Percentiles rank a stretch among this genome's conserved stretches.
phyloP scores from a whole-genome alignment of 2,888 invertebrate species.

The Eupsilia transversa region DNA sequence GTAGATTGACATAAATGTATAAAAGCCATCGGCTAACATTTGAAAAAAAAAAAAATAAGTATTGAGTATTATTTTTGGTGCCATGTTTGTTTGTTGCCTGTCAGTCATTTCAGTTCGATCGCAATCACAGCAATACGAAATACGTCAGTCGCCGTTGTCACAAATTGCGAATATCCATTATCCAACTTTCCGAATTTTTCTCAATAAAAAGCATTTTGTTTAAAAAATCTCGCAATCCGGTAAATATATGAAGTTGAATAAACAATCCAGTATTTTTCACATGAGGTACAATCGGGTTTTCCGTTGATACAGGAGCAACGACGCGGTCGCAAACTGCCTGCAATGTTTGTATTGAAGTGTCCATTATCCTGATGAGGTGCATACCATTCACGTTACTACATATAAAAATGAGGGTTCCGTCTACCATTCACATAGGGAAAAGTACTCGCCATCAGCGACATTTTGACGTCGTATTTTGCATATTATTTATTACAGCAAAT shows the following conservation, averaged over 20 bases:
- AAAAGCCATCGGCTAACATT: background rate
- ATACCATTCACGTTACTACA: slow-evolving; percentile 71
- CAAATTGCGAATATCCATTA: slow-evolving; percentile 56
- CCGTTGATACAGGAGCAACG: slow-evolving; percentile 64
- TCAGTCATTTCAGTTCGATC: slow-evolving; percentile 31
- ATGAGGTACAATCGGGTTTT: slow-evolving; percentile 63
- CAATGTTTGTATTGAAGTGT: slow-evolving; percentile 78
- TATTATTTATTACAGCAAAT: slow-evolving; percentile 1
- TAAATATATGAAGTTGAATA: slow-evolving; percentile 56
- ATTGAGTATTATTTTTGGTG: slow-evolving; percentile 1
- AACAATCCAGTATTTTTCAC: slow-evolving; percentile 58
- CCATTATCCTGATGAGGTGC: slow-evolving; percentile 85
- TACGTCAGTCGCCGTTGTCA: slow-evolving; percentile 39
- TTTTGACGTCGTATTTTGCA: slow-evolving; percentile 38
- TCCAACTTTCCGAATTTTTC: slow-evolving; percentile 31
- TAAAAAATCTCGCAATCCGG: slow-evolving; percentile 38
- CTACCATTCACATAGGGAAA: slow-evolving; percentile 42
- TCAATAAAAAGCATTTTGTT: slow-evolving; percentile 43
- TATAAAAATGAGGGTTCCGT: slow-evolving; percentile 66
- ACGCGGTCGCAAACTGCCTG: slow-evolving; percentile 73
- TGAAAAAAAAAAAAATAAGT: background rate
- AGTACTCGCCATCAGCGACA: slow-evolving; percentile 26
- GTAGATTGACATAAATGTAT: background rate
- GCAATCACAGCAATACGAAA: slow-evolving; percentile 46
- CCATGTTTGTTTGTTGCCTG: slow-evolving; percentile 10